These are phyloP conservation scores for Mycteria americana DNA, from an alignment of 2,797 vertebrate species.

Conservation along the genomic window DNA sequence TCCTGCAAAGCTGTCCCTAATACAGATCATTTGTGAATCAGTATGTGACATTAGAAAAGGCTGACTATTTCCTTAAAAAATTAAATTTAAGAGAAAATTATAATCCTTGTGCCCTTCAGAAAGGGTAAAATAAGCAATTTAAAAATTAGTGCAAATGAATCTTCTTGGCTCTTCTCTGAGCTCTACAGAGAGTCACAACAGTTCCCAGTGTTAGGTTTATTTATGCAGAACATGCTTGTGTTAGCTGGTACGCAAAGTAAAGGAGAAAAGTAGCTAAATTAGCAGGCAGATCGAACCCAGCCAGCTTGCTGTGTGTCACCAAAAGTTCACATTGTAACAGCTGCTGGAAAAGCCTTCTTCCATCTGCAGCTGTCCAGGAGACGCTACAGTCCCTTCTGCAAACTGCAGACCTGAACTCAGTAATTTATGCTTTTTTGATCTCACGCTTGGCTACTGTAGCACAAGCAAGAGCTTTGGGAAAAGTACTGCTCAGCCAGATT, in stretches of 20 bases:
- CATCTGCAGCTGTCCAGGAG: neutral
- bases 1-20: neutral
- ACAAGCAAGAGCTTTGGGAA: neutral
- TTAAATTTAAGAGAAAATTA: neutral
- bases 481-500: neutral
- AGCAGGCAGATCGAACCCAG: neutral
- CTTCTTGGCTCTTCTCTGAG: neutral
- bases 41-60: neutral
- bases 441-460: neutral
- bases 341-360: neutral
- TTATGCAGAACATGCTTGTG: rapidly evolving
- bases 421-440: neutral
- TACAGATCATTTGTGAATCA: neutral
- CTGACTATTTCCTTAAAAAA: neutral
- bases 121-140: neutral
- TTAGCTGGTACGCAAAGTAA: neutral
- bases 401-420: neutral
- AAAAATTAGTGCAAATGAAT: neutral
- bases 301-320: neutral
- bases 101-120: neutral
- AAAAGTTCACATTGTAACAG: neutral
- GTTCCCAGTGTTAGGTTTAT: neutral
- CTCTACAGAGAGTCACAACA: neutral
- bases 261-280: neutral
- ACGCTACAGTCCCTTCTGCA: neutral